Conservation (phyloP, 2,888 invertebrate species). For the Cremastobaeus sp. region DNA sequence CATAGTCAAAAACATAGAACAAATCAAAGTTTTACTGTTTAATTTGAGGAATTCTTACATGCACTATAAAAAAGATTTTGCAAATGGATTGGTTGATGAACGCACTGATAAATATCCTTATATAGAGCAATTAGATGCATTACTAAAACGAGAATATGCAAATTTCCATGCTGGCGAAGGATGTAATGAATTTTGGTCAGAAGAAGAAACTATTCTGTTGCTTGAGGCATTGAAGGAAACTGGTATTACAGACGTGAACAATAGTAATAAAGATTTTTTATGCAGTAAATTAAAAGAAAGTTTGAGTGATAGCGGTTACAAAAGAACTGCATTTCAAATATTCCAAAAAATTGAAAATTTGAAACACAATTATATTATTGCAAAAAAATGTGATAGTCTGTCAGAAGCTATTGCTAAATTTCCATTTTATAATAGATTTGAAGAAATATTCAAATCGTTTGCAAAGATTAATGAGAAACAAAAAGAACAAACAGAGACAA, state of each 20-base stretch:
- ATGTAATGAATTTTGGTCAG: constrained; percentile 63
- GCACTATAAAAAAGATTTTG: constrained; percentile 58
- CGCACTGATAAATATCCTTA: constrained; percentile 52
- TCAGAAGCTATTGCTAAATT: constrained; percentile 61
- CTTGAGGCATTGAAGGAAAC: constrained; percentile 62
- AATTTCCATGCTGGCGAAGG: constrained; percentile 52
- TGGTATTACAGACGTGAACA: constrained; percentile 55
- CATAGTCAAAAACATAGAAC: constrained; percentile 59
- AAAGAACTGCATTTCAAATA: constrained; percentile 59
- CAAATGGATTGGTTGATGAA: constrained; percentile 54
- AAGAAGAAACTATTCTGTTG: constrained; percentile 63
- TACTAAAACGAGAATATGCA: constrained; percentile 63
- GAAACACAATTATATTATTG: constrained; percentile 58
- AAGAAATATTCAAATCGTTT: constrained; percentile 58
- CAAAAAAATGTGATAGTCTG: constrained; percentile 37
- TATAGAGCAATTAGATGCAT: constrained; percentile 57
- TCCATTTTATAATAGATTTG: constrained; percentile 64
- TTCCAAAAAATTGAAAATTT: constrained; percentile 60
- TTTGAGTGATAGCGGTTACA: constrained; percentile 62
- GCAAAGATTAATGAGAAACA: background rate
- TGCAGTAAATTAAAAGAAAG: constrained; percentile 54
- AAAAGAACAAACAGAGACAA: too few species aligned
- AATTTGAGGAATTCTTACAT: constrained; percentile 62
- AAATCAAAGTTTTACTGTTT: constrained; percentile 61
- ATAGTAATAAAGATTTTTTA: constrained; percentile 49